Evolutionary conservation across 1,140 invertebrate genomes (phyloP).

Genomic region (Dolichoris vasculosae): DNA sequence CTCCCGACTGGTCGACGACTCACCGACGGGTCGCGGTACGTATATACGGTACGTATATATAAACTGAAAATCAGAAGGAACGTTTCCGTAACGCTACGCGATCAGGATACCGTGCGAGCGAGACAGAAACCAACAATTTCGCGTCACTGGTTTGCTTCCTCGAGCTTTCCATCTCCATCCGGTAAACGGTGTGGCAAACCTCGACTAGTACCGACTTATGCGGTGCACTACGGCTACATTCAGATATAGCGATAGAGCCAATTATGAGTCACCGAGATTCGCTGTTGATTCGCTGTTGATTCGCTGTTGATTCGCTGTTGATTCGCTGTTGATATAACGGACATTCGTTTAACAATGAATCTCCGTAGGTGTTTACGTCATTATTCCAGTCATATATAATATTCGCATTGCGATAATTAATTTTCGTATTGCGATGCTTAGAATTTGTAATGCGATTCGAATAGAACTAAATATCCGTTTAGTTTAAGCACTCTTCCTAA

Average conservation of each 20-base stretch:
- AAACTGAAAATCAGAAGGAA: neutral
- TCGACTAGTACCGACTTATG: constrained; percentile 49
- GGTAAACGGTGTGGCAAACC: constrained; percentile 56
- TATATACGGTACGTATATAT: neutral
- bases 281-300: no score
- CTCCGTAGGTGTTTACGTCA: no score
- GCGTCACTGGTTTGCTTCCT: neutral
- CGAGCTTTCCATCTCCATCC: constrained; percentile 19
- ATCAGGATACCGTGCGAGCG: neutral
- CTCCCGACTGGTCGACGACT: neutral
- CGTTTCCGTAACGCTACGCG: constrained; percentile 18
- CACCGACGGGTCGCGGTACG: no score
- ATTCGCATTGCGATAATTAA: no score
- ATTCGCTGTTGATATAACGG: no score
- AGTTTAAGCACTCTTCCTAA: no score
- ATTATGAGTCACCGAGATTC: neutral
- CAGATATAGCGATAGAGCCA: neutral
- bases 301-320: no score
- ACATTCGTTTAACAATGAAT: no score
- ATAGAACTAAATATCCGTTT: no score
- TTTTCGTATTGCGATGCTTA: no score
- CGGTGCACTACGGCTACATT: neutral
- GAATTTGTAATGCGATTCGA: no score
- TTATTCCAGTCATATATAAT: no score
- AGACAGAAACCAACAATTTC: neutral